Conservation (phyloP, 2,888 invertebrate species). For the Nymphalis polychloros region DNA sequence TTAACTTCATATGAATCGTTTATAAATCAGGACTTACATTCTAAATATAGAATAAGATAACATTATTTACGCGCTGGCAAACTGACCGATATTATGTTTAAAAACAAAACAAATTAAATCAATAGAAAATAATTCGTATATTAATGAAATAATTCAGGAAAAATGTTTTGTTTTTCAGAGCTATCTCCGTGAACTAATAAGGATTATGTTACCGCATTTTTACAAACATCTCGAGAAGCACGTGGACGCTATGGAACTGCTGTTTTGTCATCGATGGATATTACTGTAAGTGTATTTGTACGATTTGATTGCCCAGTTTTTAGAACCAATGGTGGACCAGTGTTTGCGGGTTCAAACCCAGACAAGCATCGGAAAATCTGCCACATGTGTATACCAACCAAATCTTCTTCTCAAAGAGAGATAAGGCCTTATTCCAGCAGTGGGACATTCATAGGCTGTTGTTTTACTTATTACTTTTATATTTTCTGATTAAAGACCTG, state of each 20-base stretch:
- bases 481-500: too few relatives aligned
- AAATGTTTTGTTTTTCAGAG: slow-evolving; percentile 67
- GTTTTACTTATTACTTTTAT: too few relatives aligned
- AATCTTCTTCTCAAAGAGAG: too few relatives aligned
- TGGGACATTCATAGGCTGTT: too few relatives aligned
- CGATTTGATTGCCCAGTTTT: too few relatives aligned
- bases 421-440: too few relatives aligned
- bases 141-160: background rate
- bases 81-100: background rate
- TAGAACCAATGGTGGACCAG: too few relatives aligned
- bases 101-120: background rate
- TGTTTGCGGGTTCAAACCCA: too few relatives aligned
- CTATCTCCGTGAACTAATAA: slow-evolving; percentile 92
- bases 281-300: slow-evolving; percentile 84
- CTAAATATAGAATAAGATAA: slow-evolving; percentile 1
- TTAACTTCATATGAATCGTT: background rate
- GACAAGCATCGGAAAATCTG: too few relatives aligned
- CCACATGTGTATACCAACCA: too few relatives aligned
- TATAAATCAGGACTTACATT: slow-evolving; percentile 1
- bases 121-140: background rate
- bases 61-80: background rate
- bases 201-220: slow-evolving; percentile 95
- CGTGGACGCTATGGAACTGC: slow-evolving; percentile 92
- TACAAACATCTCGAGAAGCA: slow-evolving; percentile 91
- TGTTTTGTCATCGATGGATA: slow-evolving; percentile 98